Evolutionary conservation across 2,113 vertebrate species (phyloP).

Genomic region (Orthonyx spaldingii): DNA sequence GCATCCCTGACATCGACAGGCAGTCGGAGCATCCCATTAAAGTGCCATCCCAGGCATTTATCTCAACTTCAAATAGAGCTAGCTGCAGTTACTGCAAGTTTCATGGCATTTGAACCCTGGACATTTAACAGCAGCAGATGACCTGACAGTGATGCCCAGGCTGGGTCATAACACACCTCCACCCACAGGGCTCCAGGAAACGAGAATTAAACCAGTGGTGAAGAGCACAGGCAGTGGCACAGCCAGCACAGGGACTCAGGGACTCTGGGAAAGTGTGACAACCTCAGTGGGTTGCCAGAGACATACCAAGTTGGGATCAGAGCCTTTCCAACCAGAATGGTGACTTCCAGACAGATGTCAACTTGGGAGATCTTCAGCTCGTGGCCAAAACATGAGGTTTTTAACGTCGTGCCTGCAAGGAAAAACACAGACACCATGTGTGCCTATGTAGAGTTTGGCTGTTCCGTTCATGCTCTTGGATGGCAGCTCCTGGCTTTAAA

Average conservation of each 20-base stretch:
- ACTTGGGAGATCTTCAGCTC: not conserved
- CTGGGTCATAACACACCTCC: not conserved
- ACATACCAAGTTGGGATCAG: not conserved
- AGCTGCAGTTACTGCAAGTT: not conserved
- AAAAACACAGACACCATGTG: not conserved
- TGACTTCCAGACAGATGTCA: fast-evolving
- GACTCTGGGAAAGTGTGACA: not conserved
- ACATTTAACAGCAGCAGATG: not conserved
- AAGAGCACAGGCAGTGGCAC: not conserved
- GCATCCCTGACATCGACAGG: not conserved
- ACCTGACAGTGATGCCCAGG: not conserved
- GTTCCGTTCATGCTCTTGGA: not conserved
- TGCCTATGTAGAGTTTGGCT: not conserved
- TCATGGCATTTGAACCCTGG: not conserved
- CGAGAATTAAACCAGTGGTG: not conserved
- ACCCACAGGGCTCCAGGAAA: not conserved
- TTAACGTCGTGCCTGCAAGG: not conserved
- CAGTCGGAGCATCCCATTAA: not conserved
- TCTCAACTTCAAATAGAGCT: not conserved
- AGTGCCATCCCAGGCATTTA: not conserved
- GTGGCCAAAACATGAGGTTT: not conserved
- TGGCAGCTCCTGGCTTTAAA: not conserved
- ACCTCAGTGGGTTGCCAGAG: not conserved
- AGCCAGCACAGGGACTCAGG: not conserved
- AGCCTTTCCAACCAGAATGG: not conserved